These are phyloP conservation scores for Lasiurus borealis DNA, from an alignment of 2,113 vertebrate genomes.

Conservation along the genomic window DNA sequence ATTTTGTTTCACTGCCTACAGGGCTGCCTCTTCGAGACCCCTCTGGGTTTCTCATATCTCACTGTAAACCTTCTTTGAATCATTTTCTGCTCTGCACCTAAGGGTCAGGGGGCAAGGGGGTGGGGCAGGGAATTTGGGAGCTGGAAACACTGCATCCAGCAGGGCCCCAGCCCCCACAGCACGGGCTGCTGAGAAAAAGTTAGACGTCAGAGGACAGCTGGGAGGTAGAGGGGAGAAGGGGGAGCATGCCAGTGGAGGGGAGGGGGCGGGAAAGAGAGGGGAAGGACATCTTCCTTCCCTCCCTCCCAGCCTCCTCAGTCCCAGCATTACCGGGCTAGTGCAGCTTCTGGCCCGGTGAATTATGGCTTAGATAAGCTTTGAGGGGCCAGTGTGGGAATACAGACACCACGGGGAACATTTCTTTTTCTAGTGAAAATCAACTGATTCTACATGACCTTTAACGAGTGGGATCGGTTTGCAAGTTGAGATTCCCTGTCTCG, in stretches of 20 bases:
- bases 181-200: background rate
- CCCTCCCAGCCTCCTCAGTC: background rate
- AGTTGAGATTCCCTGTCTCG: background rate
- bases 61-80: background rate
- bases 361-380: slow-evolving; percentile 39
- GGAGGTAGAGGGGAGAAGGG: too few species aligned
- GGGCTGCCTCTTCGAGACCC: background rate
- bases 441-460: slow-evolving; percentile 53
- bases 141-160: background rate
- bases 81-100: background rate
- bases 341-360: background rate
- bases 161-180: background rate
- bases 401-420: background rate
- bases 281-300: background rate
- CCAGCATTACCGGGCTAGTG: background rate
- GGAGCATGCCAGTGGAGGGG: background rate
- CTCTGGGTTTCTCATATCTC: background rate
- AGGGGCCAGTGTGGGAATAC: background rate
- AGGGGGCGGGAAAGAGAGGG: background rate
- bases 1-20: slow-evolving; percentile 11
- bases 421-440: slow-evolving; percentile 32
- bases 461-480: background rate
- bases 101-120: background rate
- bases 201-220: background rate
- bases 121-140: background rate